Evolutionary conservation across 2,797 vertebrate genomes (phyloP).

Genomic region (Myotis vivesi): DNA sequence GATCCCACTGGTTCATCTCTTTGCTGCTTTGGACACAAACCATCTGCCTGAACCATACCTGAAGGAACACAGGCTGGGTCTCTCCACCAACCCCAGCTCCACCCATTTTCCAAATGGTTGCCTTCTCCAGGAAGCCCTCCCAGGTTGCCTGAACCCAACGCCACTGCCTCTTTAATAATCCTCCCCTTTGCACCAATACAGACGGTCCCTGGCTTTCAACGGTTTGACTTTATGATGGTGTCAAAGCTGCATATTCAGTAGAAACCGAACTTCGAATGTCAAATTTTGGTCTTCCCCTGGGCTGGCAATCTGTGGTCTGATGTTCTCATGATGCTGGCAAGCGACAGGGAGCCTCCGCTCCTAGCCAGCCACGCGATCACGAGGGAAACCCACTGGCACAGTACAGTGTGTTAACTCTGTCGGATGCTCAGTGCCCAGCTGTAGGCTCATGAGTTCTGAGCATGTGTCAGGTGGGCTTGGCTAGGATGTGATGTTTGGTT

Average conservation of each 20-base stretch:
- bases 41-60: not conserved
- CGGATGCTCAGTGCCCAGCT: not conserved
- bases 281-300: not conserved
- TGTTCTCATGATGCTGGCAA: not conserved
- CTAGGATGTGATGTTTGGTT: not conserved
- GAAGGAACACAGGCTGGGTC: not conserved
- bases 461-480: not conserved
- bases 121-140: constrained; percentile 38
- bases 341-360: not conserved
- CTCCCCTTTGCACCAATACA: not conserved
- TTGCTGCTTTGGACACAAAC: not conserved
- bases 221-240: not conserved
- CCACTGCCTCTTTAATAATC: not conserved
- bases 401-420: not conserved
- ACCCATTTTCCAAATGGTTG: not conserved
- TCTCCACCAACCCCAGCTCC: not conserved
- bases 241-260: not conserved
- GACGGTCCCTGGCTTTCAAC: not conserved
- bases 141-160: not conserved
- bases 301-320: not conserved
- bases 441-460: not conserved
- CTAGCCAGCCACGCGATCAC: not conserved
- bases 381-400: not conserved
- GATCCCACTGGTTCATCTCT: not conserved
- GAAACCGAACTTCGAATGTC: not conserved